phyloP scores from a whole-genome alignment of 1,140 invertebrate genomes.

The Heliconius nattereri region DNA sequence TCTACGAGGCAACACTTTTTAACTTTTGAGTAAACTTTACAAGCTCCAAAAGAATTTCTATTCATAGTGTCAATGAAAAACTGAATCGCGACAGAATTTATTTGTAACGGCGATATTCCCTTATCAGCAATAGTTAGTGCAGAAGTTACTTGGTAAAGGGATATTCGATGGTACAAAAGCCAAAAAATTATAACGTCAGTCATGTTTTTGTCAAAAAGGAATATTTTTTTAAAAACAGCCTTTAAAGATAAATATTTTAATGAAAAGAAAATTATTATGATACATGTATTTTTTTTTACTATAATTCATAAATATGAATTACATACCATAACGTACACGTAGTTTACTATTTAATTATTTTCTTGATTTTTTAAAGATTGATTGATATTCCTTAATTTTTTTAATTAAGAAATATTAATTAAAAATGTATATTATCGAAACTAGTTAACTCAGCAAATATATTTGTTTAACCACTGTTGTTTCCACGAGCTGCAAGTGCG shows the following conservation, averaged over 20 bases:
- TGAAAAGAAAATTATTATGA: too few relatives aligned
- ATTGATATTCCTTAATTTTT: too few relatives aligned
- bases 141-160: background rate
- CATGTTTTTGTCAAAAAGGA: background rate
- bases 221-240: background rate
- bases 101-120: constrained; percentile 54
- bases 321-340: too few relatives aligned
- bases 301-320: too few relatives aligned
- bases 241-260: background rate
- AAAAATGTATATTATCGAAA: too few relatives aligned
- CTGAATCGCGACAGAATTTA: constrained; percentile 54
- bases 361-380: too few relatives aligned
- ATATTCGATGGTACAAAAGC: background rate
- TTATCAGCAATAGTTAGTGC: constrained; percentile 53
- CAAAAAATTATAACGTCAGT: background rate
- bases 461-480: too few relatives aligned
- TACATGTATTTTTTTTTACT: too few relatives aligned
- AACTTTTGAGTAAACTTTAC: background rate
- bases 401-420: too few relatives aligned
- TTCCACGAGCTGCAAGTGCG: too few relatives aligned
- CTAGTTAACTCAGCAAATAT: too few relatives aligned
- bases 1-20: background rate
- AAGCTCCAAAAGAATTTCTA: constrained; percentile 3
- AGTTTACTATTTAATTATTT: too few relatives aligned
- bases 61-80: constrained; percentile 63